Evolutionary conservation across 2,113 vertebrate species (phyloP).

Genomic region (Syngnathus scovelli): DNA sequence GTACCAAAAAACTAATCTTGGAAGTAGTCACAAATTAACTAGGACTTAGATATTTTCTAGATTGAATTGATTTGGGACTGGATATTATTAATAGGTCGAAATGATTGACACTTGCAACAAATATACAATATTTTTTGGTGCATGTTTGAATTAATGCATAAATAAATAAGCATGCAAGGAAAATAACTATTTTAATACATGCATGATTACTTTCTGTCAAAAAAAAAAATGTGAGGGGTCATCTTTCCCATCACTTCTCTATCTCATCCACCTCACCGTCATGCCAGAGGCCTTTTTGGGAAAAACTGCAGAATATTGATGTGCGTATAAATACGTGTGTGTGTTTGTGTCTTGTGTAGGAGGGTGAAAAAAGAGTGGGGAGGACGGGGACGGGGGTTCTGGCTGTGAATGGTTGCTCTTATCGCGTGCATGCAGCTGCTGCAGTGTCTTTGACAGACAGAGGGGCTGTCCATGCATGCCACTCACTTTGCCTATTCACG

Average conservation of each 20-base stretch:
- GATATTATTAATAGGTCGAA: slow-evolving; percentile 26
- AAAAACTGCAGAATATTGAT: slow-evolving; percentile 40
- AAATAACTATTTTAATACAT: background rate
- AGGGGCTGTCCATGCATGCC: slow-evolving; percentile 64
- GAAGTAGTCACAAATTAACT: slow-evolving; percentile 64
- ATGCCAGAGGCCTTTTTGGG: slow-evolving; percentile 43
- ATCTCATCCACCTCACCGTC: slow-evolving; percentile 25
- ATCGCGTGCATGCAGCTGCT: slow-evolving; percentile 71
- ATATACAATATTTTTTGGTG: too few species aligned
- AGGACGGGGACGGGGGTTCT: slow-evolving; percentile 26
- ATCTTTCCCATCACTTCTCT: slow-evolving; percentile 9
- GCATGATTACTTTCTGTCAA: slow-evolving; percentile 19
- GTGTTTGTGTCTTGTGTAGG: slow-evolving; percentile 44
- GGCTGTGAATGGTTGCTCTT: slow-evolving; percentile 69
- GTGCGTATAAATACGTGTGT: slow-evolving; percentile 18
- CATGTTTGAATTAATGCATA: too few species aligned
- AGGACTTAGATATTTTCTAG: slow-evolving; percentile 48
- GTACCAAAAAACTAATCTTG: slow-evolving; percentile 63
- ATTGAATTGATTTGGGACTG: slow-evolving; percentile 35
- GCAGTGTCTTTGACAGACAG: slow-evolving; percentile 67
- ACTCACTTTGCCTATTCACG: slow-evolving; percentile 60
- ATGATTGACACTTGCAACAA: slow-evolving; percentile 13
- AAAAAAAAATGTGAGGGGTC: slow-evolving; percentile 27
- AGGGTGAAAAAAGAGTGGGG: slow-evolving; percentile 27
- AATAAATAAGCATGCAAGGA: background rate